These are phyloP conservation scores for Catocala nupta DNA, from an alignment of 2,888 invertebrate genomes.

Conservation along the genomic window DNA sequence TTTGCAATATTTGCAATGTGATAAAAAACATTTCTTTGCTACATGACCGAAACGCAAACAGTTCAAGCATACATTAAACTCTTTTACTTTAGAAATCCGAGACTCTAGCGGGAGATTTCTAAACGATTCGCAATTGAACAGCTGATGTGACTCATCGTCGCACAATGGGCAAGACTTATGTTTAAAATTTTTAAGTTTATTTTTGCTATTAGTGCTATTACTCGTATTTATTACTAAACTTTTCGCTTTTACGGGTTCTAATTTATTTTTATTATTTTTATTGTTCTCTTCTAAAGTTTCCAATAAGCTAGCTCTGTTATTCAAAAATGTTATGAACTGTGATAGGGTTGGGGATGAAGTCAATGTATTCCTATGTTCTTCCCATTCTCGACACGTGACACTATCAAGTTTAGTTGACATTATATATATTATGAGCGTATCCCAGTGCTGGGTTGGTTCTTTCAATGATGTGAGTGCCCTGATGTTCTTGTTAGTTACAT, in stretches of 20 bases:
- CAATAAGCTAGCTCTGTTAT: constrained; percentile 20
- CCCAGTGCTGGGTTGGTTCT: constrained; percentile 33
- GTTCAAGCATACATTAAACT: constrained; percentile 28
- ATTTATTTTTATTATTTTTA: background rate
- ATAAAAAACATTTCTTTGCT: constrained; percentile 23
- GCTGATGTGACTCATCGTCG: constrained; percentile 1
- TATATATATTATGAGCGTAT: constrained; percentile 36
- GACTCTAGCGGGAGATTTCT: constrained; percentile 7
- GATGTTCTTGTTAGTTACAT: no score
- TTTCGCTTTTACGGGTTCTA: constrained; percentile 1
- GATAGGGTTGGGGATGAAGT: constrained; percentile 1
- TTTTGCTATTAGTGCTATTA: background rate
- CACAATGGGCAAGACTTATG: constrained; percentile 9
- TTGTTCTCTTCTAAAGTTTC: constrained; percentile 4
- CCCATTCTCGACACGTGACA: constrained; percentile 23
- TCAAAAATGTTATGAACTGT: constrained; percentile 11
- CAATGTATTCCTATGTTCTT: constrained; percentile 25
- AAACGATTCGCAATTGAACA: constrained; percentile 13
- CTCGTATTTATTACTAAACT: background rate
- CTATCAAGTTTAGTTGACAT: constrained; percentile 38
- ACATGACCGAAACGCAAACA: constrained; percentile 25
- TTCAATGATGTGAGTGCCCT: background rate
- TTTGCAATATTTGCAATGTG: constrained; percentile 43
- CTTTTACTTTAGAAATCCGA: constrained; percentile 14
- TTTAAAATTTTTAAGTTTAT: constrained; percentile 2